Base-by-base conservation (phyloP, 1,140 invertebrate genomes). In the Neuroterus valhalla region DNA sequence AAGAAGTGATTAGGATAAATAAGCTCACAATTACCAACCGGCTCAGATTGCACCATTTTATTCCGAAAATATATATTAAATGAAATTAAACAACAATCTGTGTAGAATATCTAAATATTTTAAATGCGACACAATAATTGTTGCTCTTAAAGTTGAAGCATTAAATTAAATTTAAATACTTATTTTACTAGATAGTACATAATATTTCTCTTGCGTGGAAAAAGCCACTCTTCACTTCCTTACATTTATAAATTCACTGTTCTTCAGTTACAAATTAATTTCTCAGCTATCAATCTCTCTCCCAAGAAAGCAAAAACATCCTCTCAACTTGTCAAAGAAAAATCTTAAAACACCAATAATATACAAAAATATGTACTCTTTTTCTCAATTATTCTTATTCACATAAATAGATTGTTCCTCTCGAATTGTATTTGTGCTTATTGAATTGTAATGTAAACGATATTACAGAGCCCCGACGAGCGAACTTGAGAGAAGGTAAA, bases 211-310 rank as follows among this genome's bases (percentile, higher is more conserved):
- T 38, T 38, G 31, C 31, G 31, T 38, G 31, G 10, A 38, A 38
- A 38, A 8, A 38, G 31, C 10, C 31, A 38, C 31, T 38, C 5
- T 38, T 0, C 31, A 38, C 31, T 38, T 38, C 31, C 31, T 38
- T 10, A 38, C 31, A 38, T 38, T 5, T 38, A 38, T 8, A 38
- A 5, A 8, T 38, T 38, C 31, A 38, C 31, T 8, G 6, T 38
- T 38, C 31, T 8, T 38, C 31, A 38, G n/a, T 48, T 48, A 48
- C 15, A 19, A 17, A 17, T 48, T 48, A 48, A 17, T 48, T 17
- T 19, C 17, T 48, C 46, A 48, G 5, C 46, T 48, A 48, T 48
- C 46, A 48, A n/a, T 48, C 46, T 48, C 46, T 48, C 46, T 48
- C 46, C 46, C 46, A 4, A n/a, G 46, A 19, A 48, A 19, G 17